Percentiles rank a stretch among this genome's conserved stretches.
Evolutionary conservation across 2,888 invertebrate genomes (phyloP).

Genomic region (Fabriciana adippe): DNA sequence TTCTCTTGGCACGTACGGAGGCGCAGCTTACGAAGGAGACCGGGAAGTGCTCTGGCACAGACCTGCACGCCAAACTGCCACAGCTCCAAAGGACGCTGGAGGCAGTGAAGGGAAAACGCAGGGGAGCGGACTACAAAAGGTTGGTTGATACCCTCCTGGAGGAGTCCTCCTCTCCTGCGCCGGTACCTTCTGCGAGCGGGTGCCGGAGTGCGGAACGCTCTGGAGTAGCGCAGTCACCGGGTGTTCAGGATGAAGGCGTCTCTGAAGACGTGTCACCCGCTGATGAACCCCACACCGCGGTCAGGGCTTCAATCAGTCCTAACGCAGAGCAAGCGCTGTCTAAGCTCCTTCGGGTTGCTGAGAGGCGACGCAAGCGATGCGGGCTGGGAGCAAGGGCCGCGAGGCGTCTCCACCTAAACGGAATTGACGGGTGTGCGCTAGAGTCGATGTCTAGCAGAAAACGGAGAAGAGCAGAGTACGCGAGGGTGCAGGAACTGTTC

Average conservation of each 20-base stretch:
- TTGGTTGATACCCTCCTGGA: slow-evolving; percentile 28
- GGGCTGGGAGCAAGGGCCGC: neutral
- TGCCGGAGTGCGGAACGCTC: neutral
- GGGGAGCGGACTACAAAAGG: slow-evolving; percentile 27
- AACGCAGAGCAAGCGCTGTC: neutral
- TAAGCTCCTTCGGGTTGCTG: neutral
- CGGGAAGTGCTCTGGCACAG: slow-evolving; percentile 25
- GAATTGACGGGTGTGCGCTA: neutral
- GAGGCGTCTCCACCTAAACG: neutral
- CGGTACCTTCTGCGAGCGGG: slow-evolving; percentile 1
- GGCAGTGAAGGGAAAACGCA: slow-evolving; percentile 36
- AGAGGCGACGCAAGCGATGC: neutral
- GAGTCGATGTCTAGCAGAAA: slow-evolving; percentile 14
- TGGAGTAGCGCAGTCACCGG: neutral
- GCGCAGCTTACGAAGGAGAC: slow-evolving; percentile 30
- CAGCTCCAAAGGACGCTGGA: slow-evolving; percentile 34
- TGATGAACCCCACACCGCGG: neutral
- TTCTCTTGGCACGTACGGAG: slow-evolving; percentile 35
- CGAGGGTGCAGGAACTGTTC: slow-evolving; percentile 37
- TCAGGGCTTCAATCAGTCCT: neutral
- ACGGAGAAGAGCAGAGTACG: slow-evolving; percentile 37
- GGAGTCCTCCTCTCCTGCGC: slow-evolving; percentile 1
- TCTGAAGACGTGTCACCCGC: slow-evolving; percentile 7
- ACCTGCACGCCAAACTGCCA: slow-evolving; percentile 28
- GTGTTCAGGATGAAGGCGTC: neutral